Base-by-base conservation (phyloP, 2,888 invertebrate species). In the Automeris io region DNA sequence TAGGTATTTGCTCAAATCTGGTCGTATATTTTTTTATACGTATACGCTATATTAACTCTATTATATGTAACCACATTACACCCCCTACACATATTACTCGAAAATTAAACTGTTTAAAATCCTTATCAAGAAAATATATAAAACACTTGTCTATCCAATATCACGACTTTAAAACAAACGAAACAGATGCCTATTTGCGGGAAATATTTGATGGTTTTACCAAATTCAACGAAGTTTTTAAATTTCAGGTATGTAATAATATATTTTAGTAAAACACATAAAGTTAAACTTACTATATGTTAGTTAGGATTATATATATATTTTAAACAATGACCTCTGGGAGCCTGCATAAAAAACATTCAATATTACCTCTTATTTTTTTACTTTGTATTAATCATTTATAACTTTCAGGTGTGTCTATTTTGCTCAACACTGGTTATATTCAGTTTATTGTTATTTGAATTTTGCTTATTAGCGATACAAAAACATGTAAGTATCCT, bases 11-110 rank as follows among this genome's bases (percentile, higher is more conserved):
- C 41, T 59, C 66, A 1, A 71, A 68, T 43, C 37, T 66, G 5
- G 40, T 75, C 0, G 31, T 56, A 9, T 68, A 61, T 46, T 78
- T 79, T 38, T 52, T 49, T 18, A 25, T 64, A 9, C 62, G 75
- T 16, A 34, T 70, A 2, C 56, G 59, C 4, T 70, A 68, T 34
- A 44, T 78, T 1, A 80, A 80, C 42, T 48, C 57, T 5, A 64
- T 77, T 2, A 55, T 79, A 18, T 45, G 42, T 6, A 76, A 71
- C 29, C 63, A 71, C 42, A 49, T 74, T 22, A 47, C 56, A 22
- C 42, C 35, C 19, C 44, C 46, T 24, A 45, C 13, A 6, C 13
- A 11, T 5, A 12, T 12, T 5, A 26, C n/a, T 2, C 13, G 6
- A 12, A 26, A 2, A 2, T 42, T n/a, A n/a, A n/a, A n/a, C n/a